These are phyloP conservation scores for Hemiprocne comata DNA, from an alignment of 2,113 vertebrate genomes.

Conservation along the genomic window DNA sequence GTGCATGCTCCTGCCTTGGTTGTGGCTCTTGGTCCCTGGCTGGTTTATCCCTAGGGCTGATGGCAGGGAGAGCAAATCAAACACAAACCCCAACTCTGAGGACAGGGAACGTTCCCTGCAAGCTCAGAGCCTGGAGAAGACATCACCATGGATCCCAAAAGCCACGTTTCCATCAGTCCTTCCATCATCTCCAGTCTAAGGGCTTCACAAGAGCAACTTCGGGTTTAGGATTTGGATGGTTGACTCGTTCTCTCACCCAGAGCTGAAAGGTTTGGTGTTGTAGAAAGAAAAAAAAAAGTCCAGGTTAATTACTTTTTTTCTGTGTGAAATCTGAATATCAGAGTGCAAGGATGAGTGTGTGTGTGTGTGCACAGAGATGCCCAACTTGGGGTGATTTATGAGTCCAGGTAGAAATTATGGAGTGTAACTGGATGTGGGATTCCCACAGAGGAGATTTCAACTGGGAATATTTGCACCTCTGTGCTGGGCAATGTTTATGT, in stretches of 20 bases:
- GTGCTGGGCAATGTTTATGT: neutral
- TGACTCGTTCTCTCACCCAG: rapidly evolving
- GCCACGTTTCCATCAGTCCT: neutral
- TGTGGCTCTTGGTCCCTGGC: rapidly evolving
- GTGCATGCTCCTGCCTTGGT: rapidly evolving
- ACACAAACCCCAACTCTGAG: neutral
- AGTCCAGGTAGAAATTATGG: neutral
- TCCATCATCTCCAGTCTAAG: neutral
- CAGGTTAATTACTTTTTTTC: neutral
- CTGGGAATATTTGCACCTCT: neutral
- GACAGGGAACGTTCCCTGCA: rapidly evolving
- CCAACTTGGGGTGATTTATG: neutral
- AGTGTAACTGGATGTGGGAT: neutral
- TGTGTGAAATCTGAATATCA: neutral
- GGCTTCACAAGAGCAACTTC: neutral
- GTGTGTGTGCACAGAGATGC: no score
- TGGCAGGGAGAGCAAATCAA: neutral
- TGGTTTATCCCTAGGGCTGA: neutral
- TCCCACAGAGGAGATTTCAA: neutral
- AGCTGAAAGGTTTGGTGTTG: neutral
- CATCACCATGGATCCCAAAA: rapidly evolving
- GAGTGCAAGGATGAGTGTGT: no score
- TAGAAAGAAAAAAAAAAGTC: neutral
- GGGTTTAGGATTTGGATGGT: neutral
- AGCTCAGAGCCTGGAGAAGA: neutral